Base-by-base conservation (phyloP, 1,140 invertebrate genomes). In the Aphidius gifuensis region DNA sequence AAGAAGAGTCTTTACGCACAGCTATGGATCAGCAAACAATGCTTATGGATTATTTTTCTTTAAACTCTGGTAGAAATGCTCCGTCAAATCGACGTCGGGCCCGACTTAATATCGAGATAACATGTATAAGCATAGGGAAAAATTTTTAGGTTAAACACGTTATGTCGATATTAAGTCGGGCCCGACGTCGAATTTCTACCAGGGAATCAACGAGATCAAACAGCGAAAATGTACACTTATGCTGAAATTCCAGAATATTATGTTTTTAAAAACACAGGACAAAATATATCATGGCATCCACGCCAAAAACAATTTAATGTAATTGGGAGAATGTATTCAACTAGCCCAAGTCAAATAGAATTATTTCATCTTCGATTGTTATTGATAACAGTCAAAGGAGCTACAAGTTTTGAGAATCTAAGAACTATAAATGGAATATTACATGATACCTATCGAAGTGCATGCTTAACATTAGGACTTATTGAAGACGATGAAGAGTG, bases 281-380 rank as follows among this genome's bases (percentile, higher is more conserved):
- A 32, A 38, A 55, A 55, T 21, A n/a, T 9, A 54, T 21, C 21
- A 45, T 68, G 46, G 61, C 21, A 62, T 53, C 64, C 64, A 21
- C 66, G 63, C 8, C 59, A 67, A 60, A 16, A 50, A 56, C 5
- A 38, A 45, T 40, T 57, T 40, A 57, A n/a, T n/a, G n/a, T n/a
- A n/a, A n/a, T n/a, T n/a, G n/a, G n/a, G n/a, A n/a, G n/a, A n/a
- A n/a, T n/a, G 60, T 67, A 64, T 60, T 60, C 62, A 39, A 32
- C 64, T n/a, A 62, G 55, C 64, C 66, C 66, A 42, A 55, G 49
- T 11, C 62, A 64, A 62, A 21, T 53, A 21, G 62, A 64, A 59
- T 47, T 64, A 39, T 64, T 54, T 47, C 62, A 64, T 59, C 47
- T 64, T 21, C 56, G 57, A 32, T 59, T 64, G 54, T 48, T 64